Base-by-base conservation (phyloP, 1,140 invertebrate genomes). In the Leptinotarsa lineolata region DNA sequence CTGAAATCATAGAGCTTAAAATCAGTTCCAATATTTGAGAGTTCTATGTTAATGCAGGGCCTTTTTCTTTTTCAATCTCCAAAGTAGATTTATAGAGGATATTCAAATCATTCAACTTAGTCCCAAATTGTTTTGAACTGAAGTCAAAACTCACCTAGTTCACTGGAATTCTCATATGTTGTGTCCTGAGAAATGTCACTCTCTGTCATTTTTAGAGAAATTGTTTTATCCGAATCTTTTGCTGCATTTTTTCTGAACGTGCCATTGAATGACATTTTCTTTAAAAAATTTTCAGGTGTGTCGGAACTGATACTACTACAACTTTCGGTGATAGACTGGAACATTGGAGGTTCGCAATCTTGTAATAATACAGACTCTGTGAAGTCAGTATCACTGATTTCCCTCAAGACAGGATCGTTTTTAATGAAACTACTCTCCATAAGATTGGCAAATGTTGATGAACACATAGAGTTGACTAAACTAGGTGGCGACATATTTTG, bases 401-500 rank as follows among this genome's bases (percentile, higher is more conserved):
- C 81, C 21, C 81, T 74, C 45, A 84, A 77, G 12, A 81, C 76
- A 8, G 83, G 82, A 77, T 84, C 83, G 59, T 84, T 84, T 73
- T 83, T 83, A 69, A 83, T 84, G 54, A 79, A 81, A 75, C 82
- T 84, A 67, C 77, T 83, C 21, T 84, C 82, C 83, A 84, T 84
- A 21, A 84, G 72, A 74, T 81, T 84, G 5, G 80, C 79, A 76
- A 84, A 84, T 4, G 83, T 84, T 3, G 83, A 84, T 11, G 82
- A 84, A 77, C 83, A 84, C 78, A 84, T 75, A 1, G 83, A 84
- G 73, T 84, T 84, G 0, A 84, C 79, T 20, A 84, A 71, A 78
- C 83, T 84, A 18, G 83, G 83, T 1, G 83, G 83, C 15, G 83
- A 84, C 81, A 83, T 83, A 72, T 83, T 84, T 73, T 83, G 81